A percentile compares a stretch with the other conserved stretches of the same genome.
Evolutionary conservation across 2,888 invertebrate species (phyloP).

Genomic region (Cybosia mesomella): DNA sequence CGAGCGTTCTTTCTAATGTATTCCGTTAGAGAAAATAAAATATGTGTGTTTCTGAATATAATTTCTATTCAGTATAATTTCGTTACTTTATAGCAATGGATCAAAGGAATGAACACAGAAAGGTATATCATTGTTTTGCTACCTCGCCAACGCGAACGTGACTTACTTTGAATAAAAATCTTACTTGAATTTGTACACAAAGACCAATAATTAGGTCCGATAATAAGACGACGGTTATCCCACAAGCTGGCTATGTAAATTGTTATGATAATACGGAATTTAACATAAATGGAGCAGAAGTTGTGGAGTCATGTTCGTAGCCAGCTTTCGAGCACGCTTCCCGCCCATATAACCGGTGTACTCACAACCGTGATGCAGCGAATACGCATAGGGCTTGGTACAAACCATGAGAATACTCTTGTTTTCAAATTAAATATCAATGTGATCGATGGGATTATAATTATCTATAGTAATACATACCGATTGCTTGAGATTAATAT

Average conservation of each 20-base stretch:
- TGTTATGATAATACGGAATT: conserved; percentile 81
- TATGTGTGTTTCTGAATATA: conserved; percentile 54
- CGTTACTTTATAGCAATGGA: conserved; percentile 15
- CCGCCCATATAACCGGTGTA: conserved; percentile 67
- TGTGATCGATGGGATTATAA: too few species aligned
- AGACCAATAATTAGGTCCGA: conserved; percentile 83
- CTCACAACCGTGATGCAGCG: conserved; percentile 74
- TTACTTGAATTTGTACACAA: conserved; percentile 79
- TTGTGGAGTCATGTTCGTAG: conserved; percentile 78
- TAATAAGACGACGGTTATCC: conserved; percentile 77
- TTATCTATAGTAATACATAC: too few species aligned
- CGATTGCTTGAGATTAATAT: too few species aligned
- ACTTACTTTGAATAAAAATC: conserved; percentile 76
- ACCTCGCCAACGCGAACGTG: conserved; percentile 65
- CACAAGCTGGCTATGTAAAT: conserved; percentile 80
- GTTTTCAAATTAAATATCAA: conserved; percentile 35
- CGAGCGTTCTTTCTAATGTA: conserved; percentile 70
- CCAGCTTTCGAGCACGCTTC: conserved; percentile 68
- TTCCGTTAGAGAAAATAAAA: conserved; percentile 66
- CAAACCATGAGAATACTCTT: conserved; percentile 40
- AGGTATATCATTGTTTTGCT: conserved; percentile 56
- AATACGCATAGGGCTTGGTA: conserved; percentile 47
- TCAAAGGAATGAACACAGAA: conserved; percentile 34
- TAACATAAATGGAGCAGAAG: conserved; percentile 81
- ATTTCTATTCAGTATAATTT: conserved; percentile 42